Conservation (phyloP, 2,797 vertebrate genomes). For the Graptemys geographica region DNA sequence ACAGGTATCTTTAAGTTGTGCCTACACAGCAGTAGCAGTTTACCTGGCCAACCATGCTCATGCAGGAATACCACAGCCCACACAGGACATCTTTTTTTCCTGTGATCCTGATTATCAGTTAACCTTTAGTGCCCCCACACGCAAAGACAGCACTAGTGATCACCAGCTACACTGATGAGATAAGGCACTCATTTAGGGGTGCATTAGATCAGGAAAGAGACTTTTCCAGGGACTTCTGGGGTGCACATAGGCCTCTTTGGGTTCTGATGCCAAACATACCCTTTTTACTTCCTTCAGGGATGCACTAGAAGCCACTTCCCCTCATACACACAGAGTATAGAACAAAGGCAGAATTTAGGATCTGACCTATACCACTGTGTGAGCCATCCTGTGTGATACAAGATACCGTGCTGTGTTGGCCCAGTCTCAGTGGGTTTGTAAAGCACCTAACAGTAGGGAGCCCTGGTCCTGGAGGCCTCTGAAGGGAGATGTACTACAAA, state of each 20-base stretch:
- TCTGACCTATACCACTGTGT: background rate
- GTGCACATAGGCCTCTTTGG: background rate
- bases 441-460: accelerated
- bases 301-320: background rate
- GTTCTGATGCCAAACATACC: background rate
- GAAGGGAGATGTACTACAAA: background rate
- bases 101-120: background rate
- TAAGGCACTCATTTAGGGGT: background rate
- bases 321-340: background rate
- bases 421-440: accelerated
- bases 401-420: background rate
- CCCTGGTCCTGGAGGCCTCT: background rate
- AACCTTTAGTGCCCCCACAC: background rate
- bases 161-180: background rate
- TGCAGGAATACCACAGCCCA: background rate
- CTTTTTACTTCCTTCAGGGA: background rate
- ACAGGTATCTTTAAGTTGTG: background rate
- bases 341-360: background rate
- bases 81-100: accelerated
- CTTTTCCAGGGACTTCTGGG: background rate
- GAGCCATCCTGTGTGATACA: background rate
- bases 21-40: accelerated
- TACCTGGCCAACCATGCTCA: accelerated
- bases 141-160: background rate
- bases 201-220: background rate